phyloP scores from a whole-genome alignment of 2,888 invertebrate genomes.

The Furcula furcula region DNA sequence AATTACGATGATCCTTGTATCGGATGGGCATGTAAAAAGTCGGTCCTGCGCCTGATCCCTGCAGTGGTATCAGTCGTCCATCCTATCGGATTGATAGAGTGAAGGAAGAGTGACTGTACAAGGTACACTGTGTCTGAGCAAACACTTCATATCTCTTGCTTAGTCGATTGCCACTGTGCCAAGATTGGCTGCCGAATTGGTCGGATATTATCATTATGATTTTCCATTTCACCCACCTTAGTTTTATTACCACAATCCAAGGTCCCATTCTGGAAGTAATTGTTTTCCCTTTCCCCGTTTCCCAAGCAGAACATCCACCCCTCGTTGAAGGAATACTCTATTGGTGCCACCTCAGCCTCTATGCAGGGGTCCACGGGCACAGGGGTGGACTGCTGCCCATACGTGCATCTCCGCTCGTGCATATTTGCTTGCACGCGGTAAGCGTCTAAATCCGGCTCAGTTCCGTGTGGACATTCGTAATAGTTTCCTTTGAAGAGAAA shows the following conservation, averaged over 20 bases:
- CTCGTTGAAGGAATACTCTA: constrained; percentile 72
- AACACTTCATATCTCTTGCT: too few species aligned
- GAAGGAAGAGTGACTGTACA: too few species aligned
- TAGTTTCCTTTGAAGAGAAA: constrained; percentile 52
- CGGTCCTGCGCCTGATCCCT: too few species aligned
- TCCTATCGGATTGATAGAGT: too few species aligned
- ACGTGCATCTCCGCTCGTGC: constrained; percentile 72
- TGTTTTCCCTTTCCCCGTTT: constrained; percentile 70
- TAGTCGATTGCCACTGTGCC: too few species aligned
- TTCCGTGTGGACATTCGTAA: constrained; percentile 62
- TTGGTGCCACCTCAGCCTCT: constrained; percentile 72
- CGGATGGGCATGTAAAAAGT: too few species aligned
- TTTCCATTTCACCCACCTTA: too few species aligned
- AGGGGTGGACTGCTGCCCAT: constrained; percentile 48
- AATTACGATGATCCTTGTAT: too few species aligned
- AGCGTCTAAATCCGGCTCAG: constrained; percentile 67
- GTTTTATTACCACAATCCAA: constrained; percentile 73
- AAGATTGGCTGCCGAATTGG: too few species aligned
- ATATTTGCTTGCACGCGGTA: constrained; percentile 69
- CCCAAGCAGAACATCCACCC: constrained; percentile 78
- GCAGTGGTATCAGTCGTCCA: too few species aligned
- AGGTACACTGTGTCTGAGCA: too few species aligned
- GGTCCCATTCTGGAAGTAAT: constrained; percentile 71
- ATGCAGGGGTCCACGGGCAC: constrained; percentile 67
- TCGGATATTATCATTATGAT: too few species aligned